Conservation (phyloP, 2,113 vertebrate species). For the Cygnus buccinator region DNA sequence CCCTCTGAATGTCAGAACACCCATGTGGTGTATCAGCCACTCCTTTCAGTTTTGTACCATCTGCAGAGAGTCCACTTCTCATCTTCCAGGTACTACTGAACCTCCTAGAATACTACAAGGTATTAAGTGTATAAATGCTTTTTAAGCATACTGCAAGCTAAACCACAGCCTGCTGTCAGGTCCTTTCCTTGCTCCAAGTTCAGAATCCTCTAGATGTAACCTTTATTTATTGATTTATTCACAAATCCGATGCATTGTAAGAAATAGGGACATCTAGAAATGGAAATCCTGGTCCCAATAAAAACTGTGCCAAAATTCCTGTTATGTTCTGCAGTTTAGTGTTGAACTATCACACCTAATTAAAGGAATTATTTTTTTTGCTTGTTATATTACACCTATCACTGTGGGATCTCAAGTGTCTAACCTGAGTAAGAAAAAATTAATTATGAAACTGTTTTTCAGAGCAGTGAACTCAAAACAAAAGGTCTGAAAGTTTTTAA, state of each 20-base stretch:
- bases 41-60: not conserved
- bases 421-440: not conserved
- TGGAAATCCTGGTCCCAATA: not conserved
- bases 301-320: not conserved
- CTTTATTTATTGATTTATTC: not conserved
- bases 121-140: not conserved
- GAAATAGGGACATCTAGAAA: not conserved
- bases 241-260: not conserved
- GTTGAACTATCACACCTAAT: fast-evolving
- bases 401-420: not conserved
- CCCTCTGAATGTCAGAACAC: not conserved
- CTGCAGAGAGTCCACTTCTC: not conserved
- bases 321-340: not conserved
- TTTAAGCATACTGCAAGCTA: not conserved
- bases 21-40: fast-evolving
- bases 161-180: not conserved
- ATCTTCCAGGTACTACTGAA: not conserved
- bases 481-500: not conserved
- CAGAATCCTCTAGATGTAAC: not conserved
- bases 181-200: not conserved
- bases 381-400: not conserved
- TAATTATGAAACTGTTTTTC: conserved; percentile 11
- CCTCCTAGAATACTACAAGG: not conserved
- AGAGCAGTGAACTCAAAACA: not conserved
- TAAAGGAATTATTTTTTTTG: not conserved